Conservation (phyloP, 2,888 invertebrate species). For the Incurvaria masculella region DNA sequence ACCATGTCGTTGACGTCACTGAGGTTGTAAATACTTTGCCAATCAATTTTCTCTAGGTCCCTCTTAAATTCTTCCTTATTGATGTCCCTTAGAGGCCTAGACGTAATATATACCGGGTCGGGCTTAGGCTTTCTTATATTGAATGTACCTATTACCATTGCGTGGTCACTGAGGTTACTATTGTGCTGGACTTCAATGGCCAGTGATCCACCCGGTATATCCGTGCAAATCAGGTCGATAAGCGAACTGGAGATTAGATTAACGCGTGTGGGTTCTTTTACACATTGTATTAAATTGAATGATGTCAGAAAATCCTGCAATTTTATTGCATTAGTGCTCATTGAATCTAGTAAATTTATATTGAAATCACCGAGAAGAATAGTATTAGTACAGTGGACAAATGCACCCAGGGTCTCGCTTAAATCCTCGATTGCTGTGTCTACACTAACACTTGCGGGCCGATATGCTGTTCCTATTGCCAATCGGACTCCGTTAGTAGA, state of each 20-base stretch:
- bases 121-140: neutral
- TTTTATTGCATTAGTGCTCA: neutral
- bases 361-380: slow-evolving; percentile 7
- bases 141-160: neutral
- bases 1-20: neutral
- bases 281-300: neutral
- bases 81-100: neutral
- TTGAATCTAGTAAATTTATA: neutral
- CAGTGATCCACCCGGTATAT: neutral
- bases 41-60: neutral
- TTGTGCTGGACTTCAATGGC: neutral
- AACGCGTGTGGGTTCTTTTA: neutral
- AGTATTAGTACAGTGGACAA: slow-evolving; percentile 11
- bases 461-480: no score
- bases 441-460: no score
- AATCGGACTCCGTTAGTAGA: no score
- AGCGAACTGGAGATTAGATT: neutral
- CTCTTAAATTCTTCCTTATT: neutral
- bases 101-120: neutral
- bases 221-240: neutral
- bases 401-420: no score
- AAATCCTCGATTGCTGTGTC: no score
- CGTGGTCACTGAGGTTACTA: neutral
- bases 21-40: neutral
- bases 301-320: neutral